Evolutionary conservation across 2,888 invertebrate species (phyloP).

Genomic region (Eugnorisma glareosa): DNA sequence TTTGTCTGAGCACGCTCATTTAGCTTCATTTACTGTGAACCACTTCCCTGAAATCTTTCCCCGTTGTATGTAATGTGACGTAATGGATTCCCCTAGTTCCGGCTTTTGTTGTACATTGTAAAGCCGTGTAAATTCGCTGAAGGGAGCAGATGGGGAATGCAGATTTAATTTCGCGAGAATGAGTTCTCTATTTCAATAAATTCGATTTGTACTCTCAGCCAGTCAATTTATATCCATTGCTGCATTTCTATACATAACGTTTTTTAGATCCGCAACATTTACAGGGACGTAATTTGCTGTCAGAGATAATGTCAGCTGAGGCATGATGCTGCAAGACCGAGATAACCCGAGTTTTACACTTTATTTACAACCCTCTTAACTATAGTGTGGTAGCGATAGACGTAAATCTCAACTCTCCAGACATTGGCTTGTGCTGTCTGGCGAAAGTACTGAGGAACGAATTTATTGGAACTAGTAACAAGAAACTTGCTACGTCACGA

Average conservation of each 20-base stretch:
- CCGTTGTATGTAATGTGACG: conserved; percentile 40
- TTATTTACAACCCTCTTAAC: conserved; percentile 51
- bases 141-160: conserved; percentile 28
- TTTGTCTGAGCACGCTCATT: conserved; percentile 69
- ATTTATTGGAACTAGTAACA: conserved; percentile 26
- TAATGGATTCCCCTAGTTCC: conserved; percentile 43
- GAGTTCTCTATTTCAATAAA: conserved; percentile 41
- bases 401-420: conserved; percentile 22
- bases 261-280: conserved; percentile 5
- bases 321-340: conserved; percentile 13
- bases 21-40: conserved; percentile 66
- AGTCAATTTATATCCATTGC: conserved; percentile 15
- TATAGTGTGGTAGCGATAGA: conserved; percentile 23
- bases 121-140: conserved; percentile 29
- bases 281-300: conserved; percentile 16
- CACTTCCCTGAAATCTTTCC: conserved; percentile 62
- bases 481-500: conserved; percentile 14
- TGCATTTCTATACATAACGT: neutral
- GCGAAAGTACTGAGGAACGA: conserved; percentile 10
- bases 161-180: conserved; percentile 29
- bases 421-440: conserved; percentile 22
- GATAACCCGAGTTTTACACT: conserved; percentile 48
- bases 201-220: neutral
- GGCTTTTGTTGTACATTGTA: conserved; percentile 32
- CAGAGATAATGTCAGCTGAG: conserved; percentile 24